phyloP scores from a whole-genome alignment of 2,888 invertebrate genomes.

The Deilephila elpenor region DNA sequence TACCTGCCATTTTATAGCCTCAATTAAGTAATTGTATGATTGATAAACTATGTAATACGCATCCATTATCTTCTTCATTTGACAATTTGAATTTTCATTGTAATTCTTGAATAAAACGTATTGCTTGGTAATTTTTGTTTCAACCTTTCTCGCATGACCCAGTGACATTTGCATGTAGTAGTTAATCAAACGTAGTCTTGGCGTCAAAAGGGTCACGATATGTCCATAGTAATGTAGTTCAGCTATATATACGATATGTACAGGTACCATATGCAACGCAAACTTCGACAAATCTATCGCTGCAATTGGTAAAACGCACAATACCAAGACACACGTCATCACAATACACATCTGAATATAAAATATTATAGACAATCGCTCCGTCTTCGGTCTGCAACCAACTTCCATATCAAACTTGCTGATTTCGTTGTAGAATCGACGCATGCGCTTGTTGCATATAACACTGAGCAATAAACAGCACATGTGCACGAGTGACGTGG shows the following conservation, averaged over 20 bases:
- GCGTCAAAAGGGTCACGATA: slow-evolving; percentile 57
- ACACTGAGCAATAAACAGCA: slow-evolving; percentile 49
- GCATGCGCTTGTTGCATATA: slow-evolving; percentile 50
- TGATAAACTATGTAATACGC: slow-evolving; percentile 62
- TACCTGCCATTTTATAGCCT: slow-evolving; percentile 73
- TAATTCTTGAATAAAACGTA: slow-evolving; percentile 44
- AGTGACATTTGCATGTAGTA: slow-evolving; percentile 58
- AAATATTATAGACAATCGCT: slow-evolving; percentile 51
- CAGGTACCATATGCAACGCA: slow-evolving; percentile 39
- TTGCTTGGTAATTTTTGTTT: slow-evolving; percentile 45
- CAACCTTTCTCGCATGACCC: slow-evolving; percentile 41
- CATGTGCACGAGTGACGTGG: slow-evolving; percentile 39
- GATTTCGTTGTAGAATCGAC: slow-evolving; percentile 54
- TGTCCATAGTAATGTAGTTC: slow-evolving; percentile 64
- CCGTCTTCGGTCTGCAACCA: slow-evolving; percentile 54
- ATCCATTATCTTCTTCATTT: slow-evolving; percentile 63
- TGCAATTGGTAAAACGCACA: slow-evolving; percentile 38
- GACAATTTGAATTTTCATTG: slow-evolving; percentile 44
- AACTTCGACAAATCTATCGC: slow-evolving; percentile 30
- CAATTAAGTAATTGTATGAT: slow-evolving; percentile 60
- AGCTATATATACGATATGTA: slow-evolving; percentile 47
- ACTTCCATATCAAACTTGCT: slow-evolving; percentile 58
- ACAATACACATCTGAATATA: slow-evolving; percentile 44
- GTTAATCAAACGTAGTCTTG: slow-evolving; percentile 61
- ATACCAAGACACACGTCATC: slow-evolving; percentile 37